Evolutionary conservation across 2,797 vertebrate species (phyloP), one percentile per base, ranked within the genome.

Genomic region (Brachymystax lenok): DNA sequence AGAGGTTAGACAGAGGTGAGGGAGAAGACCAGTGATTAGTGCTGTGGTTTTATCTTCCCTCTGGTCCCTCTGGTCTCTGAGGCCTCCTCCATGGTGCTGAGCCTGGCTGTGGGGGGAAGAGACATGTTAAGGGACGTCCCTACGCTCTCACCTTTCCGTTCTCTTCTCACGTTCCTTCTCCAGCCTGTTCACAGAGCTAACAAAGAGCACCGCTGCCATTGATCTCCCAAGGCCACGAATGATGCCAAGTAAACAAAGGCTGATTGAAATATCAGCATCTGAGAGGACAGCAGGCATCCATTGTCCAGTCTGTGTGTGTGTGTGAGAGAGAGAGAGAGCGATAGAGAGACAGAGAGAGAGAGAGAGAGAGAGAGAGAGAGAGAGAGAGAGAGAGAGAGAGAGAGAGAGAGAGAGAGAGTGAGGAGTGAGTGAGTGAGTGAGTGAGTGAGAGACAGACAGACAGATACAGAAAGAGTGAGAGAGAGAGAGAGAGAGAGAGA

Each of bases 171-270:
- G 33, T 82, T 76, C 70, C 85, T 27, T 19, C 70, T 72, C 54
- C 76, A 71, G 77, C 74, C 51, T 3, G 51, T 77, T 83, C 74
- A 76, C 83, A 77, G 79, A 21, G 5, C 4, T 80, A 5, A 86
- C 80, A 86, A 85, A 85, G 77, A 74, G 59, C 21, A 33, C 70
- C 74, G 67, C 70, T 6, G 75, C 71, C 78, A 83, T 50, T 51
- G 76, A 82, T 80, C 79, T 75, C 1, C 64, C 75, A 67, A 28
- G 74, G 59, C 69, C 71, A 69, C 74, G 72, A 64, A 50, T 35
- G 76, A 77, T 76, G 78, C 83, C 82, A 76, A 76, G 68, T 4
- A 24, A 82, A 90, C 88, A 86, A 88, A 90, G 74, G 73, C 73
- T 77, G 76, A 69, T 40, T 82, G 84, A 87, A 87, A 83, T 80